Evolutionary conservation across 2,888 invertebrate genomes (phyloP).

Genomic region (Alviniconcha strummeri): DNA sequence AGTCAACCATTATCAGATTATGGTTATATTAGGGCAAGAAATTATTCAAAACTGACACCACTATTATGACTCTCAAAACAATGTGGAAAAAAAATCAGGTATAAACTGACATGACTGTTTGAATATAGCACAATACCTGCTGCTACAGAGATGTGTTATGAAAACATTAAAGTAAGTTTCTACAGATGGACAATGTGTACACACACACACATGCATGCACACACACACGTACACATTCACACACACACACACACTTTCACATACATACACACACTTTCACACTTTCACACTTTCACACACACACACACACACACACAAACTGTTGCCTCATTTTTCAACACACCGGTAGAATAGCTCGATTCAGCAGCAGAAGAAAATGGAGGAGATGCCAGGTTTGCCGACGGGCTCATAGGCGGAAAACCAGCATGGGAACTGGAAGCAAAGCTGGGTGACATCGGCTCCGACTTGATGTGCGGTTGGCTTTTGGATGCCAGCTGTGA

Average conservation of each 20-base stretch:
- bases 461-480: conserved; percentile 42
- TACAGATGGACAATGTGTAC: not conserved
- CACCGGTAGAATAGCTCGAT: not conserved
- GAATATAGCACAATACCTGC: too few species aligned
- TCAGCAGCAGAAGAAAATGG: conserved; percentile 27
- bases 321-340: too few species aligned
- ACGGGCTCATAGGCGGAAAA: conserved; percentile 30
- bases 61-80: too few species aligned
- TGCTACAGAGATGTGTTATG: too few species aligned
- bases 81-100: too few species aligned
- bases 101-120: too few species aligned
- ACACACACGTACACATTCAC: not conserved
- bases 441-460: conserved; percentile 43
- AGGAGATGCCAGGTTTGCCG: conserved; percentile 13
- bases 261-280: not conserved
- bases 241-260: too few species aligned
- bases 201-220: not conserved
- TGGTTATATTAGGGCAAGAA: too few species aligned
- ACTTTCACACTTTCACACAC: not conserved
- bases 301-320: too few species aligned
- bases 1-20: too few species aligned
- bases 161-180: not conserved
- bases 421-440: conserved; percentile 29
- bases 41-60: too few species aligned
- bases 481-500: conserved; percentile 50